A percentile compares a stretch with the other conserved stretches of the same genome.
phyloP scores from a whole-genome alignment of 2,113 vertebrate species.

The Plecturocebus donacophilus region DNA sequence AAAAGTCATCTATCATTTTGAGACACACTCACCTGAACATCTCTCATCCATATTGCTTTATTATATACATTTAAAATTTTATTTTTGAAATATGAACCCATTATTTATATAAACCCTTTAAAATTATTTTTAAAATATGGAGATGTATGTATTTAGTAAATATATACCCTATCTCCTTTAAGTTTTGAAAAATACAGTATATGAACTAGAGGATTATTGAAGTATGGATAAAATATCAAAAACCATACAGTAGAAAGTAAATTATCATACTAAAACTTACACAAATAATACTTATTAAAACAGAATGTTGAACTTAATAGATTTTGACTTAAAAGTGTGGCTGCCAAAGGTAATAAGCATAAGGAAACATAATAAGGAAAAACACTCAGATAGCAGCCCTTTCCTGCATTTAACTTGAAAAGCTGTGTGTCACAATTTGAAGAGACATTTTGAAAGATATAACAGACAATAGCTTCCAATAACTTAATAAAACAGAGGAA shows the following conservation, averaged over 20 bases:
- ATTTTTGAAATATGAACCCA: background rate
- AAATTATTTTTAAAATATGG: constrained; percentile 22
- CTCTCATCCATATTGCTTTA: background rate
- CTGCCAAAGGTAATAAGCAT: background rate
- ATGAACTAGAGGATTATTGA: background rate
- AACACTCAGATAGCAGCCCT: background rate
- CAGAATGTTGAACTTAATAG: background rate
- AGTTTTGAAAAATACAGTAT: background rate
- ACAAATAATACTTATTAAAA: background rate
- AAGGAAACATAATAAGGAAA: background rate
- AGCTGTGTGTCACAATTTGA: background rate
- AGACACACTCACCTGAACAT: background rate
- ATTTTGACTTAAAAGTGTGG: background rate
- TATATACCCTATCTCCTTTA: background rate
- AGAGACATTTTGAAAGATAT: background rate
- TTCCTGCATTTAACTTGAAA: background rate
- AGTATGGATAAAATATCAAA: background rate
- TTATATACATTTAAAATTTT: background rate
- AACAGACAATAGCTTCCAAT: background rate
- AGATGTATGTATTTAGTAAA: background rate
- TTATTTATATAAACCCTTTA: background rate
- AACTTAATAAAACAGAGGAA: background rate
- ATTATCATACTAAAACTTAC: background rate
- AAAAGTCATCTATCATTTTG: background rate
- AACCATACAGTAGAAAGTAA: background rate